These are phyloP conservation scores for Fregetta grallaria DNA, from an alignment of 2,113 vertebrate species.

Conservation along the genomic window DNA sequence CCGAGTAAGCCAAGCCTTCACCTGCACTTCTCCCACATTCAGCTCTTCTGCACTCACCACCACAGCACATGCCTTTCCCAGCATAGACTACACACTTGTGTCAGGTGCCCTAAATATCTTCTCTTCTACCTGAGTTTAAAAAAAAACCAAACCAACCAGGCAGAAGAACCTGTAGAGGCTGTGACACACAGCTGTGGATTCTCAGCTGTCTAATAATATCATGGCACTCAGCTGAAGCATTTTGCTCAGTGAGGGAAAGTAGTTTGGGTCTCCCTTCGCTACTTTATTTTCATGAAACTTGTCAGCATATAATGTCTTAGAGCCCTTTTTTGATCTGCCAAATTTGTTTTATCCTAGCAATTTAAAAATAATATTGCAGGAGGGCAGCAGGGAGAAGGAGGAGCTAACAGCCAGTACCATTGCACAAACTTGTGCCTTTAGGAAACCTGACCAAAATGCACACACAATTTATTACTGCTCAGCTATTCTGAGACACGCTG, in stretches of 20 bases:
- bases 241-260: not conserved
- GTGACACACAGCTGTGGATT: not conserved
- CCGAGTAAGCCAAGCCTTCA: not conserved
- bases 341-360: not conserved
- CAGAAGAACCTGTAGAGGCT: not conserved
- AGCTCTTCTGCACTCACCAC: not conserved
- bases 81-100: fast-evolving
- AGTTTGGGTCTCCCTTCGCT: not conserved
- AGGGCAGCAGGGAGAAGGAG: not conserved
- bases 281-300: not conserved
- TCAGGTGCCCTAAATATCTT: not conserved
- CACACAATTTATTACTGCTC: not conserved
- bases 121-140: not conserved
- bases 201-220: not conserved
- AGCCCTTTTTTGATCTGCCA: not conserved
- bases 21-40: not conserved
- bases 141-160: not conserved
- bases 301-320: not conserved
- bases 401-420: not conserved
- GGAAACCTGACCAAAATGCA: not conserved
- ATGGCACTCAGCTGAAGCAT: not conserved
- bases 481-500: not conserved
- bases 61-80: not conserved
- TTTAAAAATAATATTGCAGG: not conserved
- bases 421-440: not conserved